Evolutionary conservation across 2,888 invertebrate genomes (phyloP), one percentile per base, ranked within the genome.

Genomic region (Bimastos eiseni): DNA sequence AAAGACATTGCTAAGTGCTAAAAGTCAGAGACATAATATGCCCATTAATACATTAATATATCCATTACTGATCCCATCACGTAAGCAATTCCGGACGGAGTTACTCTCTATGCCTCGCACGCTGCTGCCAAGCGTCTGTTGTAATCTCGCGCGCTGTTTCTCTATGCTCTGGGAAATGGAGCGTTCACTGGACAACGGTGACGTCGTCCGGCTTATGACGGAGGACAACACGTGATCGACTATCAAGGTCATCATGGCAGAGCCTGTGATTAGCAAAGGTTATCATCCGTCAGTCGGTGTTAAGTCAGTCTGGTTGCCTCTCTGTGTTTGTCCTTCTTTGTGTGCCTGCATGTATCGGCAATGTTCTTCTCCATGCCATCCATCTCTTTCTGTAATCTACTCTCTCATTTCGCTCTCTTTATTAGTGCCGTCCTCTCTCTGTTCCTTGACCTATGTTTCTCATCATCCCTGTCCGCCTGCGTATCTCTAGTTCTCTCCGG

Each of bases 341-440:
- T 36, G 8, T 86, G 36, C 5, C 11, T 36, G 36, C 4, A 24
- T 36, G 21, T 86, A 33, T 84, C 34, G 34, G 84, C 34, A 0
- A 30, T 55, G 24, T 55, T 30, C 55, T 30, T 55, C 55, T 24
- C 4, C 55, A 30, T 30, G 8, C n/a, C n/a, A n/a, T 70, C 49
- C 49, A 49, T 90, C 70, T 90, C 90, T 90, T 41, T 36, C 90
- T 90, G 90, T 90, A 19, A 90, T 44, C 38, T 30, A 34, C 90
- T 90, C 89, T 90, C 90, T 90, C 89, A 89, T 88, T 90, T 37
- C 37, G 15, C 24, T 90, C 89, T 90, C 90, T 90, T 90, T 90
- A 90, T 90, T 90, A 90, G 41, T 90, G 37, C 55, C 55, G 33
- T 44, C 90, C 89, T 90, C 90, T 90, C 34, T 90, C 86, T 41